A percentile compares a stretch with the other conserved stretches of the same genome.
These are phyloP conservation scores for Pocillopora damicornis DNA, from an alignment of 64 coral and sea anemone species.

Conservation along the genomic window DNA sequence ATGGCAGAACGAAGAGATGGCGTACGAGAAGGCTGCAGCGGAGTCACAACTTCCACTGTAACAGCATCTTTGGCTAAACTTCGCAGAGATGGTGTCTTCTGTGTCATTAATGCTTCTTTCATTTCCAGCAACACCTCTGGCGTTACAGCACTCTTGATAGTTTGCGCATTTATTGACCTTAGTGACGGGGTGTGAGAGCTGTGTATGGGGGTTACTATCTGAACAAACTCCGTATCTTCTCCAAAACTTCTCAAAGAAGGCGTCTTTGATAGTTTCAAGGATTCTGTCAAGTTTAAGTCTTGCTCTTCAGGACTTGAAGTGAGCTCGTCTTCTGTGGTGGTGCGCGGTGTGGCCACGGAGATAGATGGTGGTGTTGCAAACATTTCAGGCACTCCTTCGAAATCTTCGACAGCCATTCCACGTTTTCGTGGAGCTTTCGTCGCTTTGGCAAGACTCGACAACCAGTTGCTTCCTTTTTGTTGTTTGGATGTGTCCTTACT, in stretches of 20 bases:
- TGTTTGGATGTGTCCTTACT: neutral
- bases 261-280: slow-evolving; percentile 10
- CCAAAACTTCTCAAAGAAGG: slow-evolving; percentile 32
- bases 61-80: neutral
- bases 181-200: neutral
- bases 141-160: neutral
- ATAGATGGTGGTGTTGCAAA: slow-evolving; percentile 36
- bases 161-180: neutral
- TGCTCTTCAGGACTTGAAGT: neutral
- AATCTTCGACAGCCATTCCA: neutral
- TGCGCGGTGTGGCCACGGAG: neutral
- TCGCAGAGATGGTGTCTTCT: slow-evolving; percentile 42
- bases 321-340: neutral
- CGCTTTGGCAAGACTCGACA: slow-evolving; percentile 39
- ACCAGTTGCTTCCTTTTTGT: slow-evolving; percentile 43
- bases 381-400: slow-evolving; percentile 37
- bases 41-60: slow-evolving; percentile 16
- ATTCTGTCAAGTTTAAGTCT: neutral
- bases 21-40: slow-evolving; percentile 26
- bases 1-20: slow-evolving; percentile 36
- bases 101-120: neutral
- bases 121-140: neutral
- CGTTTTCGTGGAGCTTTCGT: slow-evolving; percentile 4
- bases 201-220: neutral
- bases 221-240: neutral